A percentile compares a stretch with the other conserved stretches of the same genome.
Conservation (phyloP, 2,888 invertebrate genomes). For the Drosophila mimetica region DNA sequence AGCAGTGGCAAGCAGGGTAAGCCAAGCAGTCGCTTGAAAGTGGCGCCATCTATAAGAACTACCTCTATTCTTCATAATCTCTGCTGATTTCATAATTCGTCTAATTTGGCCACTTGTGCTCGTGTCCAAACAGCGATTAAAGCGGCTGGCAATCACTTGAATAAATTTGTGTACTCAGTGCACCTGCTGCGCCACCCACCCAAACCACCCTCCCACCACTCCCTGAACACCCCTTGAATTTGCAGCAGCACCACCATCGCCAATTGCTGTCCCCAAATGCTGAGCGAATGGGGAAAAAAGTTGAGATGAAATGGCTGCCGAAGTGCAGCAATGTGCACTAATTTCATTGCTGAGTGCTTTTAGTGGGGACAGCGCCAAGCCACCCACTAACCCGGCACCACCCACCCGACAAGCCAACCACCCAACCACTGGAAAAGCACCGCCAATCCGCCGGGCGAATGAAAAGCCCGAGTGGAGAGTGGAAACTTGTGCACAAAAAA, state of each 20-base stretch:
- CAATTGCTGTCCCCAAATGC: constrained; percentile 13
- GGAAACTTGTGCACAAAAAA: constrained; percentile 46
- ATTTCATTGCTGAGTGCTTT: constrained; percentile 78
- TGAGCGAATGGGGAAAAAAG: constrained; percentile 5
- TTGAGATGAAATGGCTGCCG: constrained; percentile 29
- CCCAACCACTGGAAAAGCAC: constrained; percentile 1
- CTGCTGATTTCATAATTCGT: no score
- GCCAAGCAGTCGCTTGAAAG: no score
- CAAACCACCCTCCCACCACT: neutral
- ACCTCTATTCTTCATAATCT: neutral
- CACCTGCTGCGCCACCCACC: constrained; percentile 9
- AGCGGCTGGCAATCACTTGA: constrained; percentile 29
- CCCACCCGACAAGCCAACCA: constrained; percentile 1
- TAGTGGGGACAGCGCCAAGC: constrained; percentile 51
- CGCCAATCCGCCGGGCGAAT: constrained; percentile 15
- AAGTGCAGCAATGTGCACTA: constrained; percentile 75
- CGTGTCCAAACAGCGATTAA: constrained; percentile 13
- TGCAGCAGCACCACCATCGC: neutral
- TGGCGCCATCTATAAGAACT: no score
- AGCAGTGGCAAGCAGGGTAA: no score
- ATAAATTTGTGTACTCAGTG: constrained; percentile 26
- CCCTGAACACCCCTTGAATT: neutral
- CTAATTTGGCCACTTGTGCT: neutral
- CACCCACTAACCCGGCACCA: neutral
- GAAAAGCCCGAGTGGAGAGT: constrained; percentile 14